Conservation (phyloP, 2,113 vertebrate genomes). For the Semnornis frantzii region DNA sequence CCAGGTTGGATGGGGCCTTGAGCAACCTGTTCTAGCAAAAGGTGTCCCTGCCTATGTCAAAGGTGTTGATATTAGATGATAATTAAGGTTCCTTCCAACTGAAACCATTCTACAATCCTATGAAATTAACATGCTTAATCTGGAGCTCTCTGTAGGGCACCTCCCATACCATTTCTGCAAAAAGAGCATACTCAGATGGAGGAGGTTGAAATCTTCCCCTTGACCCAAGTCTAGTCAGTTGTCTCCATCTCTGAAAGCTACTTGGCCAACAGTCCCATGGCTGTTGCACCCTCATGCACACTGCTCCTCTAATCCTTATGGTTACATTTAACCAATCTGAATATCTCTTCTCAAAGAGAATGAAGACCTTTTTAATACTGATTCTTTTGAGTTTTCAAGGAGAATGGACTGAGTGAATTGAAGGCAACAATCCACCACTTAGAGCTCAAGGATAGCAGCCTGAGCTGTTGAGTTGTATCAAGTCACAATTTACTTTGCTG, state of each 20-base stretch:
- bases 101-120: too few species aligned
- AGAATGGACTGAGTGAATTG: neutral
- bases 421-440: neutral
- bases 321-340: neutral
- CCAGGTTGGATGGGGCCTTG: too few species aligned
- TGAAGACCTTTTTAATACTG: neutral
- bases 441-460: neutral
- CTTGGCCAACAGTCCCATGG: neutral
- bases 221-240: neutral
- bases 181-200: neutral
- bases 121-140: neutral
- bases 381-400: neutral
- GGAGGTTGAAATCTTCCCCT: neutral
- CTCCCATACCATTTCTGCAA: neutral
- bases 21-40: too few species aligned
- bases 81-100: too few species aligned
- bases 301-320: neutral
- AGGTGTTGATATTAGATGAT: too few species aligned
- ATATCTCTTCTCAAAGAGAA: neutral
- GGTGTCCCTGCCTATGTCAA: too few species aligned
- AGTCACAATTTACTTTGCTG: conserved; percentile 28
- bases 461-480: neutral
- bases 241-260: neutral
- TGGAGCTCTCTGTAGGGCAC: neutral
- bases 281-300: neutral